Conservation (phyloP, 2,113 vertebrate genomes). For the Mohoua ochrocephala region DNA sequence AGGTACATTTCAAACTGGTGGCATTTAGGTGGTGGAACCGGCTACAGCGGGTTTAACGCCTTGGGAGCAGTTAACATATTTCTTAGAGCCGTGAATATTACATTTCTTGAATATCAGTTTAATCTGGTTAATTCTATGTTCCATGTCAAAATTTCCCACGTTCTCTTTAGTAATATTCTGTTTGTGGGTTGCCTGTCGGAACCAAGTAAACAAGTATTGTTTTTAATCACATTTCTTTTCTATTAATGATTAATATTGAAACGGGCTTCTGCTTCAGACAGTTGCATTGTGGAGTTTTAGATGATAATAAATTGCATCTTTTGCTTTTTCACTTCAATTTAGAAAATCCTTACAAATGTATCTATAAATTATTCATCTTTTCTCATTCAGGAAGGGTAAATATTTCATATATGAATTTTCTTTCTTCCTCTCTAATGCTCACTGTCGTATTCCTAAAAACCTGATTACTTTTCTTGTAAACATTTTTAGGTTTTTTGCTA, state of each 20-base stretch:
- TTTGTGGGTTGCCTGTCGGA: background rate
- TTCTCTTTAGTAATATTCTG: background rate
- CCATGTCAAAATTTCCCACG: background rate
- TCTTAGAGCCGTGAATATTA: background rate
- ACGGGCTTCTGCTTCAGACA: background rate
- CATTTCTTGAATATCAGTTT: background rate
- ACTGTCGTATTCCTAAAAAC: background rate
- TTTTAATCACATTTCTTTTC: constrained; percentile 23
- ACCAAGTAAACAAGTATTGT: background rate
- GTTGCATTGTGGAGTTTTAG: background rate
- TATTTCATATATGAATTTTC: background rate
- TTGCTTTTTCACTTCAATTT: constrained; percentile 22
- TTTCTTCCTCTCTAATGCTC: background rate
- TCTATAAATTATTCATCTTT: background rate
- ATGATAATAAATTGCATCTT: background rate
- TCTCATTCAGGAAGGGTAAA: background rate
- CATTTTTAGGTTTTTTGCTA: background rate
- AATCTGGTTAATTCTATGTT: background rate
- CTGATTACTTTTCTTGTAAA: background rate
- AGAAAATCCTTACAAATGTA: background rate
- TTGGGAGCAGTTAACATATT: background rate
- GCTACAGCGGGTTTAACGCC: rapidly evolving
- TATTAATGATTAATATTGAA: constrained; percentile 49
- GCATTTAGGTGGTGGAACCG: background rate
- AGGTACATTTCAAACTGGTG: background rate